Evolutionary conservation across 1,140 invertebrate genomes (phyloP).

Genomic region (Atta colombica): DNA sequence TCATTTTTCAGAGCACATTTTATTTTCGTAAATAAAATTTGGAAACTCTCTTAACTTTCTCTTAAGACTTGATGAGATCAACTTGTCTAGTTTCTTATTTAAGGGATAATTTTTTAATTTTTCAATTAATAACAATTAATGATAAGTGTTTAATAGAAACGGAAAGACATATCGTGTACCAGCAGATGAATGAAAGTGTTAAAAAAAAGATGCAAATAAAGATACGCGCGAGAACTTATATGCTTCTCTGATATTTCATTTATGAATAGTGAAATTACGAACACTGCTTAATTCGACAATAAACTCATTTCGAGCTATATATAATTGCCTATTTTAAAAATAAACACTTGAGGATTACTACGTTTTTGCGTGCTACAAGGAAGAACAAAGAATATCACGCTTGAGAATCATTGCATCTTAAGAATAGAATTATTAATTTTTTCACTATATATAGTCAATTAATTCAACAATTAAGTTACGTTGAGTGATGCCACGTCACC

Average conservation of each 20-base stretch:
- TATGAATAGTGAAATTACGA: background rate
- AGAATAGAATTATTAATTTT: background rate
- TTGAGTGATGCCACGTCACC: background rate
- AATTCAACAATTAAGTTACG: slow-evolving; percentile 25
- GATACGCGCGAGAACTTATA: slow-evolving; percentile 22
- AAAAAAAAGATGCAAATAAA: background rate
- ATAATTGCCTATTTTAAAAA: background rate
- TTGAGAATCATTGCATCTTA: background rate
- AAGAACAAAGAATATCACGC: background rate
- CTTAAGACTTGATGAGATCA: background rate
- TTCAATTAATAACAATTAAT: background rate
- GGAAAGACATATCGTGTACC: background rate
- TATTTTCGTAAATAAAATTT: slow-evolving; percentile 16
- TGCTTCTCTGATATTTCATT: background rate
- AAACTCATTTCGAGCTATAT: slow-evolving; percentile 14
- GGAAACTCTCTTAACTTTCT: background rate
- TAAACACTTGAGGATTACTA: background rate
- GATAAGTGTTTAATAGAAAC: slow-evolving; percentile 1
- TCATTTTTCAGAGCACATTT: too few species aligned
- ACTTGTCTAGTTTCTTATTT: slow-evolving; percentile 19
- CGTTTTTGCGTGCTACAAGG: background rate
- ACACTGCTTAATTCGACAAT: slow-evolving; percentile 67
- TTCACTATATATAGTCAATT: slow-evolving; percentile 39
- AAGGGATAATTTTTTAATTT: background rate
- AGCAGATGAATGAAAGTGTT: background rate